Evolutionary conservation across 2,797 vertebrate genomes (phyloP).

Genomic region (Hyperoplus lanceolatus): DNA sequence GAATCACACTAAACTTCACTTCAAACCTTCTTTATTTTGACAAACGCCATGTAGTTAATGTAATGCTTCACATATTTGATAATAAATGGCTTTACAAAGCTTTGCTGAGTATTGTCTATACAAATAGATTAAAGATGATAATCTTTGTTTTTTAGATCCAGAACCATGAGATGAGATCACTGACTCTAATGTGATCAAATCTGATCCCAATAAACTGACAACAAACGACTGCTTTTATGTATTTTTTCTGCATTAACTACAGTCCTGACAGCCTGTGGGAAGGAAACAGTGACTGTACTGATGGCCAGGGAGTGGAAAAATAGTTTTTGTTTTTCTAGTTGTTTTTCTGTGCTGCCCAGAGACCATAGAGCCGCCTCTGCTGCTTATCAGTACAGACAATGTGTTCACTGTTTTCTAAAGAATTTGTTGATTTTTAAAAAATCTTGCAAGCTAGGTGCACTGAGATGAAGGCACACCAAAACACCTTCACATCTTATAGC

Average conservation of each 20-base stretch:
- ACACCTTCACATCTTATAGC: neutral
- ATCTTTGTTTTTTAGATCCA: neutral
- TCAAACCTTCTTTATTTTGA: slow-evolving; percentile 11
- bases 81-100: neutral
- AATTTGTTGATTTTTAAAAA: neutral
- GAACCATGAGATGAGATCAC: neutral
- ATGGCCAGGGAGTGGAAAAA: neutral
- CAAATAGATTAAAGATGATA: neutral
- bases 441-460: neutral
- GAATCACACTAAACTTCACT: neutral
- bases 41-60: slow-evolving; percentile 9
- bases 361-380: neutral
- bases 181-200: neutral
- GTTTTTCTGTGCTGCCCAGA: neutral
- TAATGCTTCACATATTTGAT: neutral
- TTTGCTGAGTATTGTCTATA: neutral
- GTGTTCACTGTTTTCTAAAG: neutral
- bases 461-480: neutral
- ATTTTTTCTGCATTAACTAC: neutral
- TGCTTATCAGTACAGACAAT: neutral
- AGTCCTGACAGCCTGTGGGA: neutral
- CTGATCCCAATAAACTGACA: neutral
- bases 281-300: neutral
- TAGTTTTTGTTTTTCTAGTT: neutral
- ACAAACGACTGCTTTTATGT: neutral